A percentile compares a stretch with the other conserved stretches of the same genome.
These are phyloP conservation scores for Tamias sibiricus DNA, from an alignment of 2,113 vertebrate genomes.

Conservation along the genomic window DNA sequence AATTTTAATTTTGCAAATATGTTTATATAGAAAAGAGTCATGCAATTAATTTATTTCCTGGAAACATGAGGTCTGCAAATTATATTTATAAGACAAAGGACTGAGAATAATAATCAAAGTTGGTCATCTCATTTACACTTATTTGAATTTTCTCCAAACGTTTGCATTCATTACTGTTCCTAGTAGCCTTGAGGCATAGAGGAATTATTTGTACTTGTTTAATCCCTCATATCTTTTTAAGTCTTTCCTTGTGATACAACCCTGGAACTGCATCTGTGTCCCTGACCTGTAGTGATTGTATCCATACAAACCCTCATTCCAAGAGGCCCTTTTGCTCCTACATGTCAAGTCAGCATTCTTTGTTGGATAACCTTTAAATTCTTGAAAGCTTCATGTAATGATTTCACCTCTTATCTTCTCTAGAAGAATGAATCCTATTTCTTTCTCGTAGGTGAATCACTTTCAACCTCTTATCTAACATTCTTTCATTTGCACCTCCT, in stretches of 20 bases:
- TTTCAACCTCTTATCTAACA: neutral
- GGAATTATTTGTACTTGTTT: neutral
- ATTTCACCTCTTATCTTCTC: neutral
- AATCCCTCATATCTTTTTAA: neutral
- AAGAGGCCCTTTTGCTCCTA: neutral
- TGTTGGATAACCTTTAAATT: neutral
- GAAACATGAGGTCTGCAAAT: neutral
- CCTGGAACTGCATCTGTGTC: neutral
- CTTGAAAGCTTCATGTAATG: neutral
- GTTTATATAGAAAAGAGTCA: constrained; percentile 6
- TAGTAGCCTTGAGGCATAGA: neutral
- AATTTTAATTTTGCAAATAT: constrained; percentile 46
- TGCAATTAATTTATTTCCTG: constrained; percentile 46
- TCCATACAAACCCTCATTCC: neutral
- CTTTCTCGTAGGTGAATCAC: neutral
- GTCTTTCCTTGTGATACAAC: neutral
- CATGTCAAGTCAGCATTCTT: neutral
- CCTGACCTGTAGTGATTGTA: neutral
- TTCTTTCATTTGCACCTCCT: neutral
- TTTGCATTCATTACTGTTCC: neutral
- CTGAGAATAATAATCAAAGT: neutral
- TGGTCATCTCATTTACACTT: neutral
- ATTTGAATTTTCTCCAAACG: neutral
- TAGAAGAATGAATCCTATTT: neutral
- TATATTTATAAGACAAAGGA: constrained; percentile 10